phyloP scores from a whole-genome alignment of 1,140 invertebrate genomes.

The Drosophila dunni region DNA sequence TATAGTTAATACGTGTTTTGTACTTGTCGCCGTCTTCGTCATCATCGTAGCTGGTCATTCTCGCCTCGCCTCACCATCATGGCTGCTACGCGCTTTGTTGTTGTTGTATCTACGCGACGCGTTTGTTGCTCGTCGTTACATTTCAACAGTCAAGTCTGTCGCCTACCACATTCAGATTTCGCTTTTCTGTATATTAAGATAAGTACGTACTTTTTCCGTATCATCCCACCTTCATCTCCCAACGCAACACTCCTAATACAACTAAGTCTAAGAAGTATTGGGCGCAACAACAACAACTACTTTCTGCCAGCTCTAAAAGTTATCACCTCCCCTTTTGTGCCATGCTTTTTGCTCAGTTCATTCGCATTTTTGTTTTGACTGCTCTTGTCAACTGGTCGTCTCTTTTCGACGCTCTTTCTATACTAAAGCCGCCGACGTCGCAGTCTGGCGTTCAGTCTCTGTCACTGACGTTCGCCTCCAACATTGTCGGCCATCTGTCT shows the following conservation, averaged over 20 bases:
- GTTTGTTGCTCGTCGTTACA: slow-evolving; percentile 49
- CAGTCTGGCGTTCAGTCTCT: slow-evolving; percentile 53
- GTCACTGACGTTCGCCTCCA: slow-evolving; percentile 28
- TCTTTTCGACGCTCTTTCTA: slow-evolving; percentile 71
- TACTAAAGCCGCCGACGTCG: slow-evolving; percentile 59
- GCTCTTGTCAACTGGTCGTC: slow-evolving; percentile 46
- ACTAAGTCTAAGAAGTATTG: slow-evolving; percentile 10
- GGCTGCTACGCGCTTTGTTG: slow-evolving; percentile 42
- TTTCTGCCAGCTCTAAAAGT: slow-evolving; percentile 45
- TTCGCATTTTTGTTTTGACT: slow-evolving; percentile 79
- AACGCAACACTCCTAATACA: slow-evolving; percentile 6
- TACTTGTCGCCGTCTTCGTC: slow-evolving; percentile 72
- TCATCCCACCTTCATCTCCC: background rate
- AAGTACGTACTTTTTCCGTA: slow-evolving; percentile 1
- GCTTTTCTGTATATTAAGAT: slow-evolving; percentile 19
- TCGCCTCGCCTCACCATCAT: slow-evolving; percentile 55
- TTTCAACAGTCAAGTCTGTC: slow-evolving; percentile 22
- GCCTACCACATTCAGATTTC: slow-evolving; percentile 50
- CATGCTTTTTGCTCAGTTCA: slow-evolving; percentile 51
- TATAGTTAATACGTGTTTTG: slow-evolving; percentile 80
- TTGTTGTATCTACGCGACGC: slow-evolving; percentile 47
- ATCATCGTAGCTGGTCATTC: slow-evolving; percentile 54
- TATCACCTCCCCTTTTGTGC: slow-evolving; percentile 43
- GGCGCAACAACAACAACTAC: slow-evolving; percentile 23
- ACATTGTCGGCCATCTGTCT: slow-evolving; percentile 55